Evolutionary conservation across 2,113 vertebrate genomes (phyloP), one percentile per base, ranked within the genome.

Genomic region (Sclerurus mexicanus): DNA sequence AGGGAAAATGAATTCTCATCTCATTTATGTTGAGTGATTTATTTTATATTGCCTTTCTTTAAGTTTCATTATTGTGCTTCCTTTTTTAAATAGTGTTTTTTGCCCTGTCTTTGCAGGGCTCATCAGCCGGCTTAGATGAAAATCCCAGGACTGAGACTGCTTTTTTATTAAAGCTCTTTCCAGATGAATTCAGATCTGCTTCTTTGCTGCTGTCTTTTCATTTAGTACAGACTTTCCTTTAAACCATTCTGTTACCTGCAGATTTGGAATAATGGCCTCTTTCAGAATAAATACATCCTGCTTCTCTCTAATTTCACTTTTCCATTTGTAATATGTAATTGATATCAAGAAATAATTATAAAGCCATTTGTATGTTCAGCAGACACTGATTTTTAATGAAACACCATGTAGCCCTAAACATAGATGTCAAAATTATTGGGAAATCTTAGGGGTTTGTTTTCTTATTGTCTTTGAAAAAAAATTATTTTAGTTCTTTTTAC

Each of bases 41-140:
- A n/a, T 44, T 94, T 94, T 77, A 23, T 91, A 74, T 74, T 83
- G 71, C 71, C 25, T 92, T 92, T 84, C 60, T 89, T 85, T 83
- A 80, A 50, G 33, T 86, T 83, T 78, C 69, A 64, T 95, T 85
- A 56, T 42, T 64, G 16, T 1, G 4, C n/a, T 58, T 95, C 33
- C 27, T 56, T 89, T 82, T 92, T 46, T 2, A 68, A 92, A 90
- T 35, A 78, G 56, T 18, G 33, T 64, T 67, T 63, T 83, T 90
- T 92, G 68, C 64, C 47, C 21, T 68, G 15, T 62, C 19, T 88
- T 86, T 93, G 28, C n/a, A 53, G 58, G 53, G 44, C 53, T 96
- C 81, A 96, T 96, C 87, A 89, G 15, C 23, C 77, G 67, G 39
- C 35, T 94, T 83, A 75, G 49, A 44, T 64, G 56, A 86, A 89